A percentile compares a stretch with the other conserved stretches of the same genome.
These are phyloP conservation scores for Drosophila trapezifrons DNA, from an alignment of 1,140 invertebrate species.

Conservation along the genomic window DNA sequence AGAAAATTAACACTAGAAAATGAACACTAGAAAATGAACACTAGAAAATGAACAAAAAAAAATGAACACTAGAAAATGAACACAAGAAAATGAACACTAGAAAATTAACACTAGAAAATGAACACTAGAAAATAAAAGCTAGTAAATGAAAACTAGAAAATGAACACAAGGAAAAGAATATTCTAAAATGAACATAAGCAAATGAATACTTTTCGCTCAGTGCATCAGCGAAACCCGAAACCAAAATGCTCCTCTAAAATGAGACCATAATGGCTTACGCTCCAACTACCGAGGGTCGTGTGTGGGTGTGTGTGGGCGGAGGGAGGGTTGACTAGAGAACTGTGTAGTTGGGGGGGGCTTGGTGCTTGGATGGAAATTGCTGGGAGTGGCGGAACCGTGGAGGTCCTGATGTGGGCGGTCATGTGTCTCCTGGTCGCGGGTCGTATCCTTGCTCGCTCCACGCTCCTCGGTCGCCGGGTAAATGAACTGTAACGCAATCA, in stretches of 20 bases:
- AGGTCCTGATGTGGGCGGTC: constrained; percentile 13
- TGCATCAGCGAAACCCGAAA: constrained; percentile 33
- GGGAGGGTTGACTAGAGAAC: background rate
- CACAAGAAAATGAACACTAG: background rate
- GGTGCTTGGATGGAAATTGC: background rate
- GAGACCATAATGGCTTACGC: constrained; percentile 63
- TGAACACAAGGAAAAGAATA: background rate
- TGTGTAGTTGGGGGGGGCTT: background rate
- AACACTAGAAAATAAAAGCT: rapidly evolving
- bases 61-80: background rate
- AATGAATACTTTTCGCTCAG: background rate
- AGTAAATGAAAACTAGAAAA: too few relatives aligned
- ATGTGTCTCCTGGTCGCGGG: constrained; percentile 22
- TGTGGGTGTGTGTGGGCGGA: background rate
- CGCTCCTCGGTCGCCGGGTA: constrained; percentile 49
- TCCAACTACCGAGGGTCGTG: constrained; percentile 30
- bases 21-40: too few relatives aligned
- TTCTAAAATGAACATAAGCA: background rate
- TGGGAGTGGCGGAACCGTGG: background rate
- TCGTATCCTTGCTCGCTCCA: constrained; percentile 8
- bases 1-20: background rate
- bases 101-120: background rate
- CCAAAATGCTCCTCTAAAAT: constrained; percentile 56
- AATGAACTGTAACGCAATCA: constrained; percentile 84
- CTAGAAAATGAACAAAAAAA: background rate